Conservation (phyloP, 2,888 invertebrate genomes). For the Craniophora ligustri region DNA sequence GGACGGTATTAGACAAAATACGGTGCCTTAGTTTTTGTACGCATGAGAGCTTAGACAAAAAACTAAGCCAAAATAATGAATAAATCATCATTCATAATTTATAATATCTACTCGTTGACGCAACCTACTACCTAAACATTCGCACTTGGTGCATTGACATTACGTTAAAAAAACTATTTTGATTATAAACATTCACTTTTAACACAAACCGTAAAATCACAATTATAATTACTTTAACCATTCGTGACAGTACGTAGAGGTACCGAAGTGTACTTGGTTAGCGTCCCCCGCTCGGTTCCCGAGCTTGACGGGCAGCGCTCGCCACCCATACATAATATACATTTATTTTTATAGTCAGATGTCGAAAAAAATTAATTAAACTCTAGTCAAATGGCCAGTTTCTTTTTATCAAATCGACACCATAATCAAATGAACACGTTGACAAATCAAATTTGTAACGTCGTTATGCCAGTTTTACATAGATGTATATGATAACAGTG, state of each 20-base stretch:
- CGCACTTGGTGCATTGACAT: conserved; percentile 84
- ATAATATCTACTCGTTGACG: conserved; percentile 77
- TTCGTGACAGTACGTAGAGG: conserved; percentile 45
- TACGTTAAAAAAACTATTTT: conserved; percentile 66
- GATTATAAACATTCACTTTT: conserved; percentile 71
- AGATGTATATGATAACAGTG: conserved; percentile 68
- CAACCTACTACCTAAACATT: conserved; percentile 73
- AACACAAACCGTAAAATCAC: conserved; percentile 79
- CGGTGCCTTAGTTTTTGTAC: conserved; percentile 71
- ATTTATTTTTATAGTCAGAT: conserved; percentile 12
- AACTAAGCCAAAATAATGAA: conserved; percentile 66
- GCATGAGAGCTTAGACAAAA: conserved; percentile 65
- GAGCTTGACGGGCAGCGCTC: conserved; percentile 10
- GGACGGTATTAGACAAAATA: conserved; percentile 84
- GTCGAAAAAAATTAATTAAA: conserved; percentile 32
- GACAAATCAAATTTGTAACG: conserved; percentile 81
- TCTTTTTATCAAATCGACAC: conserved; percentile 55
- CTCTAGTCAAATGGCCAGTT: conserved; percentile 47
- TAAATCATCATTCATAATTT: conserved; percentile 66
- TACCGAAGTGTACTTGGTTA: conserved; percentile 32
- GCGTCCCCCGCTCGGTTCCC: conserved; percentile 41
- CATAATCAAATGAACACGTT: conserved; percentile 71
- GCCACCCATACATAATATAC: conserved; percentile 12
- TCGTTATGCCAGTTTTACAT: conserved; percentile 66
- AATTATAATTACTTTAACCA: conserved; percentile 65